Conservation (phyloP, 2,888 invertebrate genomes). For the Rotaria sp. region DNA sequence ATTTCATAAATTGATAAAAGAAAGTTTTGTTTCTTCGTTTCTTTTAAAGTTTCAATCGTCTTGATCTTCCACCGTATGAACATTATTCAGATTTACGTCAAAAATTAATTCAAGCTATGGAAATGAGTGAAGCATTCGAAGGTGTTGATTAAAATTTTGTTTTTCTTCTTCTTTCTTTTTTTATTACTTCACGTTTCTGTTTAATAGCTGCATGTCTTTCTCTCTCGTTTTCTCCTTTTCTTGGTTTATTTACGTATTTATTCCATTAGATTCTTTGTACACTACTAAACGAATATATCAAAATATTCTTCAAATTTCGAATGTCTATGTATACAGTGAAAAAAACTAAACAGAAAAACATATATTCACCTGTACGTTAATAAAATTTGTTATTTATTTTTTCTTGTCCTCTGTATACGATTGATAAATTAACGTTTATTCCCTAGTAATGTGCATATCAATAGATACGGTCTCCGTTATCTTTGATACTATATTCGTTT, state of each 20-base stretch:
- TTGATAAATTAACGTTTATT: background rate
- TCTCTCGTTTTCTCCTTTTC: background rate
- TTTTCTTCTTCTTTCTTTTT: too few species aligned
- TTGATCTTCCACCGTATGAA: slow-evolving; percentile 93
- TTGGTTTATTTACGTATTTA: background rate
- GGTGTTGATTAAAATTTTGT: slow-evolving; percentile 73
- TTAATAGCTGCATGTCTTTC: slow-evolving; percentile 2
- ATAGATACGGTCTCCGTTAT: background rate
- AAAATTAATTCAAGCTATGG: slow-evolving; percentile 89
- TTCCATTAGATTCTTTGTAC: background rate
- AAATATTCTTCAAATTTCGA: background rate
- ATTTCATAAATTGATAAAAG: background rate
- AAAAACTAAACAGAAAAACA: background rate
- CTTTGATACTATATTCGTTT: background rate
- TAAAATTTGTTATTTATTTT: background rate
- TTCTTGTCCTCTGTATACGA: background rate
- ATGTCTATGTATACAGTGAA: background rate
- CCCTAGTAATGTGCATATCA: background rate
- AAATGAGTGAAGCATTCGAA: slow-evolving; percentile 89
- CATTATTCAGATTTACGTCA: slow-evolving; percentile 87
- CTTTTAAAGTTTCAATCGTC: slow-evolving; percentile 80
- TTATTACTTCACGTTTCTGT: background rate
- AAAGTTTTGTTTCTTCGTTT: background rate
- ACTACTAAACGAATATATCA: background rate
- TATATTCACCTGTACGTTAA: background rate